Evolutionary conservation across 2,888 invertebrate species (phyloP), one percentile per base, ranked within the genome.

Genomic region (Synanthedon andrenaeformis): DNA sequence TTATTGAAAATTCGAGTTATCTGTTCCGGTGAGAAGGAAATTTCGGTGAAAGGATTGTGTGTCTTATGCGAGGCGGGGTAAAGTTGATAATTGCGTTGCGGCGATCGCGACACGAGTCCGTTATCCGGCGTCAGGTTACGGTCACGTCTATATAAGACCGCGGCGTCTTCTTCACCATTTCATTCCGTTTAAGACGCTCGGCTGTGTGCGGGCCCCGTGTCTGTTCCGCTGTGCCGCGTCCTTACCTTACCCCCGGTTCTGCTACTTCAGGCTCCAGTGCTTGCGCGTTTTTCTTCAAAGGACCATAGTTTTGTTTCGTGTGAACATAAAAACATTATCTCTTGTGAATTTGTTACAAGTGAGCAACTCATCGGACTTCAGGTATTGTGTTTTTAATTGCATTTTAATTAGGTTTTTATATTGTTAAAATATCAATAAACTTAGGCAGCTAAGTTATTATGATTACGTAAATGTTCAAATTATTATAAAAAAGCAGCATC

Each of bases 101-200:
- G 59, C 53, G 59, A 65, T 63, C 73, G 67, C 69, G 69, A 69
- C 65, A 63, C 69, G 72, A 79, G 79, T 70, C 87, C 87, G 87
- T 87, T 87, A 87, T 87, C 78, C 83, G 82, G 83, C 84, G 87
- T 84, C 87, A 87, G 86, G 87, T 87, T 87, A 85, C 83, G 81
- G 78, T 79, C 76, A 80, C 79, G 87, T 87, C 87, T 87, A 87
- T 87, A 87, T 78, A 87, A 87, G 87, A 78, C 82, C 79, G 82
- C 67, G 79, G 82, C 81, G 79, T 82, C 85, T 84, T 86, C 86
- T 84, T 84, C 76, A 86, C 78, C 77, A 85, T 87, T 87, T 87
- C 87, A 87, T 87, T 87, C 80, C 78, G 87, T 84, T 82, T 81
- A 76, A 79, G 81, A 77, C 84, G 81, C 72, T 72, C 71, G 73